Conservation (phyloP, 2,797 vertebrate genomes). For the Chelon auratus region DNA sequence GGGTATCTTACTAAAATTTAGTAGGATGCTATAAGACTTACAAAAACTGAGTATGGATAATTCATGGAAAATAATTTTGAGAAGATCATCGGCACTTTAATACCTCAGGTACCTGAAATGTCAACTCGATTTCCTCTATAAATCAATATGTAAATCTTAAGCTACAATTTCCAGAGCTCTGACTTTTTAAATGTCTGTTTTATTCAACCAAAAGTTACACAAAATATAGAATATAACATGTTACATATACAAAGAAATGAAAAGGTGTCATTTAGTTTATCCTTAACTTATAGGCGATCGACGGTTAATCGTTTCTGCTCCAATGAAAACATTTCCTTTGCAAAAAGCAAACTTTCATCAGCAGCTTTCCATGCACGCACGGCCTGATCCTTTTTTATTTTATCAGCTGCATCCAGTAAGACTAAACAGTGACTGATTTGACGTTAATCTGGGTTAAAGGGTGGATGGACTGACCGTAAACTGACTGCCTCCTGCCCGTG, state of each 20-base stretch:
- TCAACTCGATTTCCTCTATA: background rate
- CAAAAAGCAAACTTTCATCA: background rate
- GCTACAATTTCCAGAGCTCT: too few species aligned
- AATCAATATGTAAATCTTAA: background rate
- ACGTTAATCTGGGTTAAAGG: background rate
- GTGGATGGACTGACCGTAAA: constrained; percentile 25
- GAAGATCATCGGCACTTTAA: background rate
- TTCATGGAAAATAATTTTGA: background rate
- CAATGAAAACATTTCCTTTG: background rate
- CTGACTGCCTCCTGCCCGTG: background rate
- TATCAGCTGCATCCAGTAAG: background rate
- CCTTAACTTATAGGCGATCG: too few species aligned
- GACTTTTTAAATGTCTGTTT: too few species aligned
- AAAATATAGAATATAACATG: background rate
- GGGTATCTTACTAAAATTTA: background rate
- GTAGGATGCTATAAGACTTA: background rate
- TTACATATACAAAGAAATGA: background rate
- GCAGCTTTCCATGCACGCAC: background rate
- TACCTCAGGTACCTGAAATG: background rate
- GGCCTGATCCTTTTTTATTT: background rate
- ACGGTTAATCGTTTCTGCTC: too few species aligned
- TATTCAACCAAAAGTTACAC: too few species aligned
- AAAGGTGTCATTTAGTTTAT: background rate
- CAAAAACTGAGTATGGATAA: background rate
- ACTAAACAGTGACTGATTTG: background rate